A percentile compares a stretch with the other conserved stretches of the same genome.
phyloP scores from a whole-genome alignment of 2,888 invertebrate genomes.

The Nemapogon koenigi region DNA sequence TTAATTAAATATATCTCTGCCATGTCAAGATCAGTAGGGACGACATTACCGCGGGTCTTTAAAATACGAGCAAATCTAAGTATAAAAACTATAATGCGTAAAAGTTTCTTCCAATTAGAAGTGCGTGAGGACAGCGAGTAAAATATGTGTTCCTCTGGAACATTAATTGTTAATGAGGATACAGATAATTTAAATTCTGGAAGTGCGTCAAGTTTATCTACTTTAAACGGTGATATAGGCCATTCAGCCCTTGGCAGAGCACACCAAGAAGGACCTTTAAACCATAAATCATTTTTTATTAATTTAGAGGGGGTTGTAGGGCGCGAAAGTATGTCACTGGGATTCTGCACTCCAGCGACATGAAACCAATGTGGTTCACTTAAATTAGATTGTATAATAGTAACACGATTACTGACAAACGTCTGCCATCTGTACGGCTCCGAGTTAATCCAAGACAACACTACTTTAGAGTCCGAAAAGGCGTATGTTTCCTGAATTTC shows the following conservation, averaged over 20 bases:
- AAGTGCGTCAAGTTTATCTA: too few species aligned
- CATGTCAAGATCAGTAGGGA: too few species aligned
- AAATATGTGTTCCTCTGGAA: too few species aligned
- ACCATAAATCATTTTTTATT: constrained; percentile 9
- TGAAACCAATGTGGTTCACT: constrained; percentile 10
- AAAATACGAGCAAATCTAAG: too few species aligned
- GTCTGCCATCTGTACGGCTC: constrained; percentile 11
- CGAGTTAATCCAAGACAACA: constrained; percentile 16
- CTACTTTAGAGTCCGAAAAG: constrained; percentile 14
- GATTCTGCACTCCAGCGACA: constrained; percentile 13
- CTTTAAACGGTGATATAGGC: too few species aligned
- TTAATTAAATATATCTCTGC: too few species aligned
- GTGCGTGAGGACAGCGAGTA: too few species aligned
- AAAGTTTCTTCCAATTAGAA: too few species aligned
- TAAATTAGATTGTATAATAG: constrained; percentile 10
- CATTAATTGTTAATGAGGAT: too few species aligned
- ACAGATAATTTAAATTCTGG: too few species aligned
- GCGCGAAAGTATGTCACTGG: constrained; percentile 12
- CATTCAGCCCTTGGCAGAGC: background rate
- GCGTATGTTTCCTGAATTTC: constrained; percentile 10
- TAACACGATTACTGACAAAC: constrained; percentile 14
- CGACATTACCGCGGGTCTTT: too few species aligned
- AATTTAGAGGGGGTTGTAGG: constrained; percentile 9
- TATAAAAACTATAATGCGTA: too few species aligned
- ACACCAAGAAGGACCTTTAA: constrained; percentile 2